Percentiles rank a stretch among this genome's conserved stretches.
Conservation (phyloP, 2,113 vertebrate species). For the cattle (Bos taurus) region DNA sequence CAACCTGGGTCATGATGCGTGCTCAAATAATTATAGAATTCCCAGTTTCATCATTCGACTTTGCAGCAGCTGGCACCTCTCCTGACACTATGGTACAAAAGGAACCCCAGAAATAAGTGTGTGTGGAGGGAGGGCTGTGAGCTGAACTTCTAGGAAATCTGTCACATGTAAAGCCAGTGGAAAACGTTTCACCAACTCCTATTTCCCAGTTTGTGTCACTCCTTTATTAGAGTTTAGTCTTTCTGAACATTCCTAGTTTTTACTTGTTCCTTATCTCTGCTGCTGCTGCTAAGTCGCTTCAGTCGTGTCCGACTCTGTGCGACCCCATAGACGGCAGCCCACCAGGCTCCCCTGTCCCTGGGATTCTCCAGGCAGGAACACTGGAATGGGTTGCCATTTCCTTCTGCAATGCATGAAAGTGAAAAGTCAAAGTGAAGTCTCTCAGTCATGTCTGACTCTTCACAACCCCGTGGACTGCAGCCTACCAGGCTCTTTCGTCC, state of each 20-base stretch:
- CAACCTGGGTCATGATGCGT: neutral
- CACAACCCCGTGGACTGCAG: too few relatives aligned
- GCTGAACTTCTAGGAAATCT: neutral
- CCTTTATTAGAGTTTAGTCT: neutral
- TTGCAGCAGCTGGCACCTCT: neutral
- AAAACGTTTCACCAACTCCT: neutral
- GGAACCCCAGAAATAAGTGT: neutral
- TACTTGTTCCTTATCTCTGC: neutral
- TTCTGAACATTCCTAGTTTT: neutral
- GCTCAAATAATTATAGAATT: neutral
- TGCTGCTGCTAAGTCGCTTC: too few relatives aligned
- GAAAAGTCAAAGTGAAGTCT: too few relatives aligned
- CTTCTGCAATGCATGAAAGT: too few relatives aligned
- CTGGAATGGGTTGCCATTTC: too few relatives aligned
- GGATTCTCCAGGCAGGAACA: too few relatives aligned
- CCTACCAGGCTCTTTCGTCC: fast-evolving
- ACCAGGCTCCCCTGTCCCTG: too few relatives aligned
- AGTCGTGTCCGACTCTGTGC: fast-evolving
- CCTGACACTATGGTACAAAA: too few relatives aligned
- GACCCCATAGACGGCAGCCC: too few relatives aligned
- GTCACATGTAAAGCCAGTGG: neutral
- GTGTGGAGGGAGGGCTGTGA: neutral
- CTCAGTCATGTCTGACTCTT: too few relatives aligned
- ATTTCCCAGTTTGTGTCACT: too few relatives aligned
- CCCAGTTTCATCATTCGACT: neutral